A percentile compares a stretch with the other conserved stretches of the same genome.
These are phyloP conservation scores for Ophraella communa DNA, from an alignment of 2,888 invertebrate species.

Conservation along the genomic window DNA sequence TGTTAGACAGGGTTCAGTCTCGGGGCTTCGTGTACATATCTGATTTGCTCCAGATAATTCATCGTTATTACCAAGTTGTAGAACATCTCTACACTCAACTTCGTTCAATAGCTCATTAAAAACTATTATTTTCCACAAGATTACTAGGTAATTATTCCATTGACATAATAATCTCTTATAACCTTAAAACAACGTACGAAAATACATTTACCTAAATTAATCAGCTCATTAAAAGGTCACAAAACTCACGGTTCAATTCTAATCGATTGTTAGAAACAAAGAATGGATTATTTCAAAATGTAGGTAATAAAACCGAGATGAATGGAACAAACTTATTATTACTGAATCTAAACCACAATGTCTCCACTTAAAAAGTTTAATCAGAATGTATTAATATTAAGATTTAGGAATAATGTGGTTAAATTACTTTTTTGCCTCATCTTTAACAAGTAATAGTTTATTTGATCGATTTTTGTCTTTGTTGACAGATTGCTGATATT, in stretches of 20 bases:
- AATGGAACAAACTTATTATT: no score
- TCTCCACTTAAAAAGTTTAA: no score
- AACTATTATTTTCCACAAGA: constrained; percentile 19
- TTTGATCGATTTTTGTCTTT: no score
- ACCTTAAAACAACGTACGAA: neutral
- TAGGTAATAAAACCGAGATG: no score
- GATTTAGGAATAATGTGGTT: no score
- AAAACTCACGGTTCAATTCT: neutral
- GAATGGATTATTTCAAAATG: neutral
- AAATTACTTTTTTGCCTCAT: no score
- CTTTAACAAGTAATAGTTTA: no score
- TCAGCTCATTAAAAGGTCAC: neutral
- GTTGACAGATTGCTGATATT: no score
- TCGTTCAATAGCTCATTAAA: constrained; percentile 18
- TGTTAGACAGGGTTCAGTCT: constrained; percentile 25
- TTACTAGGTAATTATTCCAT: constrained; percentile 17
- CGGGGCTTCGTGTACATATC: constrained; percentile 23
- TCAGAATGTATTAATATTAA: no score
- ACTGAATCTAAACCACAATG: no score
- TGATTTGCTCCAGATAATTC: constrained; percentile 23
- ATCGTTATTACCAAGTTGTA: constrained; percentile 20
- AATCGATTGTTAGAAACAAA: neutral
- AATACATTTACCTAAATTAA: neutral
- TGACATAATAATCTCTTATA: constrained; percentile 18
- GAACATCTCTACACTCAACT: constrained; percentile 2